Base-by-base conservation (phyloP, 2,797 vertebrate species). In the Thalassophryne amazonica region DNA sequence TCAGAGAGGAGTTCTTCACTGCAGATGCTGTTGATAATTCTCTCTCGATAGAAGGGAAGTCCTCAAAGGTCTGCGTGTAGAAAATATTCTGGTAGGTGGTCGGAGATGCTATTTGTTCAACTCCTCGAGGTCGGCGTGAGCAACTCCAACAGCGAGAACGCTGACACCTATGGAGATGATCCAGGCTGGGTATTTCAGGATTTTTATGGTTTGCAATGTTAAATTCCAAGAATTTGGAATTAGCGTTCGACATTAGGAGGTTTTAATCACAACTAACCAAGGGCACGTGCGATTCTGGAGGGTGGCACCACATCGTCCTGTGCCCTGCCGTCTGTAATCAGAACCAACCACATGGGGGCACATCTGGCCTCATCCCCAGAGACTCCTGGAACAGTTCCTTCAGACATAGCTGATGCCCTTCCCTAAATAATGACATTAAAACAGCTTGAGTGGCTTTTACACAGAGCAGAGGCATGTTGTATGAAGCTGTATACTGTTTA, bases 291-390 rank as follows among this genome's bases (percentile, higher is more conserved):
- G 14, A 87, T 83, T 73, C 88, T 91, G 29, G 95, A 92, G 7
- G 95, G 91, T 1, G 86, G 84, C 30, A 80, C 19, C 58, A 96
- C 94, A 0, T 95, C 88, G 23, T 97, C 94, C 76, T 93, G 94
- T 16, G 94, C 94, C 22, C 69, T 84, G n/a, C 94, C 94, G 8
- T 96, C 94, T 0, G 95, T 97, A 42, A 97, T 76, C 3, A 97
- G 78, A 18, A 97, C 84, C 73, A 97, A 66, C 15, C n/a, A 90
- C 45, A 4, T 89, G 94, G 39, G 93, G 78, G n/a, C 13, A 83
- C 85, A 0, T 88, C 69, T 5, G 75, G 88, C 15, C 95, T 89
- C 94, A 96, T 95, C 11, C 94, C 95, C 52, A 87, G 71, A 72
- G 92, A 91, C 69, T 91, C 76, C 63, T 92, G 91, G 66, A 96